Percentiles rank a stretch among this genome's conserved stretches.
Conservation (phyloP, 2,888 invertebrate genomes). For the Alloscopus bannaensis region DNA sequence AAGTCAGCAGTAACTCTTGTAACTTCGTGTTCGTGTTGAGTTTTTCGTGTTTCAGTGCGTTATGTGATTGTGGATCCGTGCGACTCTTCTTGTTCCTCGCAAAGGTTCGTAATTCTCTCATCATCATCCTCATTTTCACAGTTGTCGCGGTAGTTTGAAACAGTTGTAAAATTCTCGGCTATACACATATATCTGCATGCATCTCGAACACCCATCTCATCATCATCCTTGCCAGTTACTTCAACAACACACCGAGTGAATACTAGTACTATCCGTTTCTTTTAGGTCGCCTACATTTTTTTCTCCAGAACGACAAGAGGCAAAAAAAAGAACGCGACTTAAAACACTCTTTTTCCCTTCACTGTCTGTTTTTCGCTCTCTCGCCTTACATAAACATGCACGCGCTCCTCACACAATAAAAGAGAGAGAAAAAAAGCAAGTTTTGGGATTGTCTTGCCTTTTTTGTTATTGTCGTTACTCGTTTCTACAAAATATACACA, state of each 20-base stretch:
- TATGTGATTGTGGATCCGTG: conserved; percentile 13
- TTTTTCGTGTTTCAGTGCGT: conserved; percentile 1
- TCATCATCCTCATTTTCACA: conserved; percentile 33
- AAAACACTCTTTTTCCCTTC: too few relatives aligned
- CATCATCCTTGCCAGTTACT: too few relatives aligned
- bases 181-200: conserved; percentile 37
- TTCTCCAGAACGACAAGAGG: too few relatives aligned
- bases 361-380: too few relatives aligned
- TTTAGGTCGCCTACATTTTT: not conserved
- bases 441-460: too few relatives aligned
- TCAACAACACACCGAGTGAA: too few relatives aligned
- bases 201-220: conserved; percentile 38
- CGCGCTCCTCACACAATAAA: too few relatives aligned
- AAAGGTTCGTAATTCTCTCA: conserved; percentile 46
- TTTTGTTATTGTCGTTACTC: too few relatives aligned
- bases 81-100: not conserved
- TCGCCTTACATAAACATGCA: too few relatives aligned
- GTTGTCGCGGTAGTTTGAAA: conserved; percentile 44
- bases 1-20: not conserved
- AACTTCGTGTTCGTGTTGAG: not conserved
- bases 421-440: too few relatives aligned
- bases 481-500: too few relatives aligned
- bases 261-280: not conserved
- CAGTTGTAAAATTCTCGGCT: conserved; percentile 36
- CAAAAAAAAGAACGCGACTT: too few relatives aligned